These are phyloP conservation scores for Hedychridium roseum DNA, from an alignment of 2,888 invertebrate species.

Conservation along the genomic window DNA sequence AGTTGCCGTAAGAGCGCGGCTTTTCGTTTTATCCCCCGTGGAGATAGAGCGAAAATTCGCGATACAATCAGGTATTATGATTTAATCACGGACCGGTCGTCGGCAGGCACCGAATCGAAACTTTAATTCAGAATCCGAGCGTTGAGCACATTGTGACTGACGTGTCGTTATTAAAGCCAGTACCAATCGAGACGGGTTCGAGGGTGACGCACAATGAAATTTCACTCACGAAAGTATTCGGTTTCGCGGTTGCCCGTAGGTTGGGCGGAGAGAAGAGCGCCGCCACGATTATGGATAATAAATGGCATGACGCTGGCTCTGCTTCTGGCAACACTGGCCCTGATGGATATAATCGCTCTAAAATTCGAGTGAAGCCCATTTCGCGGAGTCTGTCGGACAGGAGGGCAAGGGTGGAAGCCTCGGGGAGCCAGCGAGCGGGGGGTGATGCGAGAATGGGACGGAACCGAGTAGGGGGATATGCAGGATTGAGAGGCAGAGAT, in stretches of 20 bases:
- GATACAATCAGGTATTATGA: too few species aligned
- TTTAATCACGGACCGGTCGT: too few species aligned
- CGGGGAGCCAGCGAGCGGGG: too few species aligned
- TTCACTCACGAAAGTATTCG: constrained; percentile 35
- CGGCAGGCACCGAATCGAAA: constrained; percentile 19
- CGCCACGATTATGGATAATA: constrained; percentile 29
- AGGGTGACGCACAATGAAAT: constrained; percentile 35
- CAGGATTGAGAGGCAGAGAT: too few species aligned
- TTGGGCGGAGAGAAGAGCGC: background rate
- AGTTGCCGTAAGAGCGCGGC: too few species aligned
- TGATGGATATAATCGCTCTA: constrained; percentile 32
- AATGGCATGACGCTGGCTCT: constrained; percentile 21
- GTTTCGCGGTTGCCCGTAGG: constrained; percentile 20
- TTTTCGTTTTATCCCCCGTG: too few species aligned
- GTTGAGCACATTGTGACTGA: constrained; percentile 23
- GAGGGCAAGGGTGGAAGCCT: background rate
- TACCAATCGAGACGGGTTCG: constrained; percentile 18
- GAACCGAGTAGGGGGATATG: too few species aligned
- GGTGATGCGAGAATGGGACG: too few species aligned
- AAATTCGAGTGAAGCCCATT: constrained; percentile 28
- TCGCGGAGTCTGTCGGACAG: constrained; percentile 12
- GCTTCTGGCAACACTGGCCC: constrained; percentile 17
- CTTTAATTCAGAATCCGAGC: constrained; percentile 9
- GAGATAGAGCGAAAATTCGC: too few species aligned
- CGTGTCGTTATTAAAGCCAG: constrained; percentile 31